These are phyloP conservation scores for Aphis gossypii DNA, from an alignment of 1,140 invertebrate species.

Conservation along the genomic window DNA sequence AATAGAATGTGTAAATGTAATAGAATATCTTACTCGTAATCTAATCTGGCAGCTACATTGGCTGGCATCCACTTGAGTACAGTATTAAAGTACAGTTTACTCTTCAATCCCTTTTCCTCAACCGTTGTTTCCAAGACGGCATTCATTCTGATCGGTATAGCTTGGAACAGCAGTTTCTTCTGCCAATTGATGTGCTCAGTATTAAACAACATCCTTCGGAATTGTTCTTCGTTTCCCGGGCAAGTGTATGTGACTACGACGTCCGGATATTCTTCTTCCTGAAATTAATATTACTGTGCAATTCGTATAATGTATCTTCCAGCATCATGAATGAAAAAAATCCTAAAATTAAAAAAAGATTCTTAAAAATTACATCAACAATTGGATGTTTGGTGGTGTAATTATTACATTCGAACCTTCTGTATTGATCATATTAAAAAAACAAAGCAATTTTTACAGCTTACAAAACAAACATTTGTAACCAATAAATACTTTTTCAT, in stretches of 20 bases:
- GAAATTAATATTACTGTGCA: conserved; percentile 48
- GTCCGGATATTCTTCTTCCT: conserved; percentile 45
- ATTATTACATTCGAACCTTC: neutral
- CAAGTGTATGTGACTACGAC: conserved; percentile 58
- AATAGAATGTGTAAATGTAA: neutral
- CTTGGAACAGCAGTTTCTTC: conserved; percentile 59
- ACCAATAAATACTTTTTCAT: neutral
- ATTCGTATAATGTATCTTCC: conserved; percentile 30
- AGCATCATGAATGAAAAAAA: neutral
- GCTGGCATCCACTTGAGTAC: conserved; percentile 52
- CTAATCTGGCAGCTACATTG: conserved; percentile 42
- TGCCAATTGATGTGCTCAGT: conserved; percentile 59
- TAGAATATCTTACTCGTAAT: conserved; percentile 35
- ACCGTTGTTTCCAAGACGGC: conserved; percentile 41
- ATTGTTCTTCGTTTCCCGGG: conserved; percentile 55
- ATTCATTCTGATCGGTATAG: conserved; percentile 50
- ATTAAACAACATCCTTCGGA: conserved; percentile 40
- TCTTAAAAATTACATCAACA: neutral
- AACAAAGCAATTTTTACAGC: neutral
- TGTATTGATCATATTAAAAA: neutral
- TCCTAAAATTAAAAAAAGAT: conserved; percentile 36
- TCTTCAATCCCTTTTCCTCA: conserved; percentile 38
- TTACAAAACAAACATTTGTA: conserved; percentile 10
- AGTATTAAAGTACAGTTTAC: conserved; percentile 55
- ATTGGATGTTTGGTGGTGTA: neutral